phyloP scores from a whole-genome alignment of 1,140 invertebrate genomes.

The Zaprionus capensis region DNA sequence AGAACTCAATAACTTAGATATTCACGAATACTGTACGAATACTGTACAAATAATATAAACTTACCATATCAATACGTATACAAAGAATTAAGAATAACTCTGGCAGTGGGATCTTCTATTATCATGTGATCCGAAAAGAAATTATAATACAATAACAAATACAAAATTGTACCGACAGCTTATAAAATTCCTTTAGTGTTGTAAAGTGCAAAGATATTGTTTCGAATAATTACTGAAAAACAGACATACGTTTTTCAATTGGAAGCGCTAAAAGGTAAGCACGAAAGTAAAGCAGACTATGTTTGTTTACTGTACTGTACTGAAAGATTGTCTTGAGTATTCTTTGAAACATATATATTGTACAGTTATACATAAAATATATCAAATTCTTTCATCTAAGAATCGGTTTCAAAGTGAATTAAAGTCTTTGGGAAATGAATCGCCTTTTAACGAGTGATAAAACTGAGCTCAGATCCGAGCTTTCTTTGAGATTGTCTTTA shows the following conservation, averaged over 20 bases:
- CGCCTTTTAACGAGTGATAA: neutral
- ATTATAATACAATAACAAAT: slow-evolving; percentile 4
- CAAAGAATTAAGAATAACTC: slow-evolving; percentile 16
- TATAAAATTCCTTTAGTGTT: slow-evolving; percentile 16
- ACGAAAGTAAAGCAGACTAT: neutral
- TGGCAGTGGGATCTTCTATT: neutral
- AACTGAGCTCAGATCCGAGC: neutral
- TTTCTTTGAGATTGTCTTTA: too few species aligned
- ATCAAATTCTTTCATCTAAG: too few species aligned
- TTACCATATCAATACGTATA: slow-evolving; percentile 35
- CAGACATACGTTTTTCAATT: neutral
- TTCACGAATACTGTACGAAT: neutral
- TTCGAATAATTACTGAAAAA: neutral
- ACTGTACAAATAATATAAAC: slow-evolving; percentile 17
- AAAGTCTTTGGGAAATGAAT: too few species aligned
- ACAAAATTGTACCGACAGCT: neutral
- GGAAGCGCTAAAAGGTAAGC: slow-evolving; percentile 31
- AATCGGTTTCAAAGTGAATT: too few species aligned
- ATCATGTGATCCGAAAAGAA: slow-evolving; percentile 16
- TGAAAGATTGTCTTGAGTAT: too few species aligned
- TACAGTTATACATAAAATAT: too few species aligned
- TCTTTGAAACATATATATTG: too few species aligned
- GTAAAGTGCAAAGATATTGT: slow-evolving; percentile 23
- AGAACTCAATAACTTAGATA: neutral
- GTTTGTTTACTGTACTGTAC: neutral